Base-by-base conservation (phyloP, 2,113 vertebrate genomes). In the Castor canadensis region DNA sequence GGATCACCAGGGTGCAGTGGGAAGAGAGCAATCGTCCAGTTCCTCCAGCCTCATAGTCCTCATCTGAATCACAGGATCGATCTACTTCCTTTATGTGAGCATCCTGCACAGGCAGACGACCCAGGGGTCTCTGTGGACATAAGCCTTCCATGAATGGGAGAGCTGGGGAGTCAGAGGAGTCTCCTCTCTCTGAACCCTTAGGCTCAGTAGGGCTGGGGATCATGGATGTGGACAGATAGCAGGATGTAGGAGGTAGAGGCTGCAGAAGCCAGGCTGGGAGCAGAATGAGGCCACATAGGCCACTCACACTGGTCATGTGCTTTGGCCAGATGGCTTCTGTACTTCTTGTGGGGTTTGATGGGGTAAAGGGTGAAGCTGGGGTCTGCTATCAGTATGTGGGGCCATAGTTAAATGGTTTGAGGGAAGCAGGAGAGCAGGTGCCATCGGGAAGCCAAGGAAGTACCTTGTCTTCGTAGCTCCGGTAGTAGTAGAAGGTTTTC, bases 381-480 rank as follows among this genome's bases (percentile, higher is more conserved):
- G 40, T 35, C 87, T 56, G 66, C 56, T 16, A 24, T 40, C 15
- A 85, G 77, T 60, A 76, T 62, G 12, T 1, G 8, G 45, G 75
- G 58, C 9, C 24, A 60, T 10, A 66, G 75, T 17, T 47, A 43
- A 20, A 5, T 45, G 58, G 45, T 26, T 3, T 49, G 1, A 54
- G 64, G 49, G 47, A 49, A 82, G 52, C 3, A 62, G 75, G 3
- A 79, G 79, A 49, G 20, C 35, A 19, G 26, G 62, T 71, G 10
- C 22, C 49, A 6, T 20, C 1, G 1, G n/a, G 67, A 90, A 62
- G 32, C 15, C 4, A 12, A 26, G 52, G 28, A 92, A 85, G 38
- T 98, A 99, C 99, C 99, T 99, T 99, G 97, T 99, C 99, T 86
- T 99, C 99, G 75, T 99, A 99, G 97, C 99, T 99, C 96, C 99